These are phyloP conservation scores for Echinops telfairi DNA, from an alignment of 2,113 vertebrate species.

Conservation along the genomic window DNA sequence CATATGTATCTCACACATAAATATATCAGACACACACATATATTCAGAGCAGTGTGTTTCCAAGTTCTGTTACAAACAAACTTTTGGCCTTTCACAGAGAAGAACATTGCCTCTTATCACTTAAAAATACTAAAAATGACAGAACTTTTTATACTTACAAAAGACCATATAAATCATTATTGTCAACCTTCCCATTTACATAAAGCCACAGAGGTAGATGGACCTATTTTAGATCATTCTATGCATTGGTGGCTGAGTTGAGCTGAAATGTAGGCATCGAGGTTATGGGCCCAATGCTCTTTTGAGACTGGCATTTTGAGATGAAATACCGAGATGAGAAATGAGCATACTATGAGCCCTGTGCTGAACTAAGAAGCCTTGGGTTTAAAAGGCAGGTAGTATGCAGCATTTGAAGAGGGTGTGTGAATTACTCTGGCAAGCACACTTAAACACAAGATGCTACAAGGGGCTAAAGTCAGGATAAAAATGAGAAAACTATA, in stretches of 20 bases:
- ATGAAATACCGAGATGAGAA: not conserved
- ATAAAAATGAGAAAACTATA: too few species aligned
- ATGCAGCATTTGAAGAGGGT: accelerated
- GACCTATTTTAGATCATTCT: too few species aligned
- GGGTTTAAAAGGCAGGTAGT: not conserved
- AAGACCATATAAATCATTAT: accelerated
- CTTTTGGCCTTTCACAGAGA: not conserved
- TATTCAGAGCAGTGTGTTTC: accelerated
- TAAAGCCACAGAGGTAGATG: accelerated
- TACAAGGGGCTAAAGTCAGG: not conserved
- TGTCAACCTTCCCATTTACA: not conserved
- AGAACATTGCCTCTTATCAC: accelerated
- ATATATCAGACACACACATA: too few species aligned
- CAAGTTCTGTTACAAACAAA: not conserved
- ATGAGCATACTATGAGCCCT: accelerated
- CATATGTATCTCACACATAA: too few species aligned
- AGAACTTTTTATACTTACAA: not conserved
- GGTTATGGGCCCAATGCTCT: accelerated
- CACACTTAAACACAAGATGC: not conserved
- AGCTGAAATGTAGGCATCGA: accelerated
- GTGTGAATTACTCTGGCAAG: accelerated
- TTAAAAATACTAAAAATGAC: not conserved
- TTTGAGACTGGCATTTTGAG: not conserved
- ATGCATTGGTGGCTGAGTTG: not conserved
- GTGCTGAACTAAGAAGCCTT: accelerated